Evolutionary conservation across 2,888 invertebrate genomes (phyloP).

Genomic region (Aleiodes leptofemur): DNA sequence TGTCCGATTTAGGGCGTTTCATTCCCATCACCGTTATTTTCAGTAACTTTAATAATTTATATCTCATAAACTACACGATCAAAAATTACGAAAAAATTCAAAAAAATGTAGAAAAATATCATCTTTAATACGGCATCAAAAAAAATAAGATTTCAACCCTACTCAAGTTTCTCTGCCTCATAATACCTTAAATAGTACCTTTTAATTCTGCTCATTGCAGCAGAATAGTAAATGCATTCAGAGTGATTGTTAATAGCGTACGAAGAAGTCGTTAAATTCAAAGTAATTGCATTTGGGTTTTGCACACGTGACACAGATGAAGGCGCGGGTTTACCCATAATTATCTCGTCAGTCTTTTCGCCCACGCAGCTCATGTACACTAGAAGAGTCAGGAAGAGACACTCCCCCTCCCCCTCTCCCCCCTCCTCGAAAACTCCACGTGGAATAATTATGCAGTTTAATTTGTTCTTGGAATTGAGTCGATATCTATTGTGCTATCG

Average conservation of each 20-base stretch:
- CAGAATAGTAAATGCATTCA: background rate
- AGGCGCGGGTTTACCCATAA: constrained; percentile 56
- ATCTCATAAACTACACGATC: too few species aligned
- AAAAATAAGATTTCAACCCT: too few species aligned
- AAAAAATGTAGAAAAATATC: too few species aligned
- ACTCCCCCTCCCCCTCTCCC: background rate
- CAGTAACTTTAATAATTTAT: too few species aligned
- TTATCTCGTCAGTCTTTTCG: constrained; percentile 61
- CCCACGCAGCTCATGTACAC: constrained; percentile 52
- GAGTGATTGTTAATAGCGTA: constrained; percentile 2
- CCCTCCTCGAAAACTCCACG: background rate
- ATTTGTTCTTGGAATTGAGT: constrained; percentile 18
- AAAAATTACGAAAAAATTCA: too few species aligned
- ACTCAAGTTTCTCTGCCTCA: too few species aligned
- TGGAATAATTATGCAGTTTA: constrained; percentile 9
- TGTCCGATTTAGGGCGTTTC: too few species aligned
- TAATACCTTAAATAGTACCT: too few species aligned
- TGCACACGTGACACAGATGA: constrained; percentile 28
- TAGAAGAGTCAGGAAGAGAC: background rate
- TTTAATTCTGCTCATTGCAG: too few species aligned
- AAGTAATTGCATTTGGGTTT: constrained; percentile 26
- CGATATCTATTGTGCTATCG: background rate
- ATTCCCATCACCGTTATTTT: too few species aligned
- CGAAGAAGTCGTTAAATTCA: constrained; percentile 8
- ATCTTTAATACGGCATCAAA: too few species aligned